Base-by-base conservation (phyloP, 2,797 vertebrate genomes). In the Phrynocephalus forsythii region DNA sequence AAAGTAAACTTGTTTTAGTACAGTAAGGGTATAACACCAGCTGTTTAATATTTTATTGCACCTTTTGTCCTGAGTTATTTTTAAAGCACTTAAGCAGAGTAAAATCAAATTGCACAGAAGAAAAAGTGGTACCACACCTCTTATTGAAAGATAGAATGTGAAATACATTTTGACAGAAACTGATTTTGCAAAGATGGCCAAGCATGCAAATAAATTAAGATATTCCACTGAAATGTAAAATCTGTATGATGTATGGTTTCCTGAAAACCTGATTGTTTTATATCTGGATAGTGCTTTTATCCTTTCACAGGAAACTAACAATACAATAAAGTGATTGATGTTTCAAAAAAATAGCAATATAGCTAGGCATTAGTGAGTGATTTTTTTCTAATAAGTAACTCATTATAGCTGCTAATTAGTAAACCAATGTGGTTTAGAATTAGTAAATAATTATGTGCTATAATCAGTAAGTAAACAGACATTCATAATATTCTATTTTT, bases 91-190 rank as follows among this genome's bases (percentile, higher is more conserved):
- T 92, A 67, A 56, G 52, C 87, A 79, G 91, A 90, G 67, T 56
- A 56, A 89, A 88, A 72, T 48, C 82, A 82, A 67, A 67, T 90
- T 86, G 44, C 10, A 20, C 44, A 60, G 60, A 89, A 77, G 69
- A 88, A 87, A 75, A 79, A 66, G 60, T 63, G 50, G 56, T 44
- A 82, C 28, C 87, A 87, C 11, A 30, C 75, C 22, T 86, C 28
- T n/a, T 83, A 13, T 82, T 88, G 91, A 86, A 91, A 88, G n/a
- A 68, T 87, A 88, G 30, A 88, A 85, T 93, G 83, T 88, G 81
- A 87, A 81, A 75, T 38, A 33, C 16, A 76, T 92, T 87, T 67
- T 92, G 81, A 83, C 80, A 90, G 33, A 81, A 88, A 30, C 63
- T 52, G 79, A 18, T 88, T 93, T 86, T 86, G 90, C 56, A 87